These are phyloP conservation scores for Paedocypris micromegethes DNA, from an alignment of 2,797 vertebrate genomes.

Conservation along the genomic window DNA sequence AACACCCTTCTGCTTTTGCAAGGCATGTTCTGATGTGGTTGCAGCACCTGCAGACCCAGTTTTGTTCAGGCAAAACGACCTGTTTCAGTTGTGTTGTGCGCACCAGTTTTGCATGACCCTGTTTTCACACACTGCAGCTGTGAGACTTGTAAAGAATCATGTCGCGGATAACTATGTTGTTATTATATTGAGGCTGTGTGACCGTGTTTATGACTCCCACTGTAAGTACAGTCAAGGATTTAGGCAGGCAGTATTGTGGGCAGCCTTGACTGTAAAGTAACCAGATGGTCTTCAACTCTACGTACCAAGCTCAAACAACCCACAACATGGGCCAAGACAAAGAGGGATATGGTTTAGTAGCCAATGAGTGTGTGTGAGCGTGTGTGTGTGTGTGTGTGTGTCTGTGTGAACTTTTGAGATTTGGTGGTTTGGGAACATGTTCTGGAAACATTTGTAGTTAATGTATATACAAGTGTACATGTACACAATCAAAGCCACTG, in stretches of 20 bases:
- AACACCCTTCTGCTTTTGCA: background rate
- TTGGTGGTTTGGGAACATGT: too few species aligned
- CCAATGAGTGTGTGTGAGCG: too few species aligned
- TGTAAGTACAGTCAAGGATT: constrained; percentile 42
- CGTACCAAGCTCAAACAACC: constrained; percentile 7
- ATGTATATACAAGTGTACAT: too few species aligned
- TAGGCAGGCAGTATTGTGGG: constrained; percentile 35
- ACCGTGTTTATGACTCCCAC: constrained; percentile 30
- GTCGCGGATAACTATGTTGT: constrained; percentile 11
- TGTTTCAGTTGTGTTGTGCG: constrained; percentile 46
- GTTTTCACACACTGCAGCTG: constrained; percentile 36
- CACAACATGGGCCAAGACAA: too few species aligned
- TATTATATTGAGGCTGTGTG: constrained; percentile 19
- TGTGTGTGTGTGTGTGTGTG: too few species aligned
- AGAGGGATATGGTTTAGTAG: too few species aligned
- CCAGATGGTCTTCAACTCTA: constrained; percentile 18
- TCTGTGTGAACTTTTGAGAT: too few species aligned
- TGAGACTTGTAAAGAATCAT: constrained; percentile 23
- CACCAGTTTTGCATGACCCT: constrained; percentile 43
- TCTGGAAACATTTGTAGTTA: too few species aligned
- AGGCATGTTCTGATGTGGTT: constrained; percentile 22
- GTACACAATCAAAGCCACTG: too few species aligned
- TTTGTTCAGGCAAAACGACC: constrained; percentile 37
- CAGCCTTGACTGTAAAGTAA: constrained; percentile 26
- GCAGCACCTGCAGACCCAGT: constrained; percentile 46